Conservation (phyloP, 2,113 vertebrate genomes). For the Petroica traversi region DNA sequence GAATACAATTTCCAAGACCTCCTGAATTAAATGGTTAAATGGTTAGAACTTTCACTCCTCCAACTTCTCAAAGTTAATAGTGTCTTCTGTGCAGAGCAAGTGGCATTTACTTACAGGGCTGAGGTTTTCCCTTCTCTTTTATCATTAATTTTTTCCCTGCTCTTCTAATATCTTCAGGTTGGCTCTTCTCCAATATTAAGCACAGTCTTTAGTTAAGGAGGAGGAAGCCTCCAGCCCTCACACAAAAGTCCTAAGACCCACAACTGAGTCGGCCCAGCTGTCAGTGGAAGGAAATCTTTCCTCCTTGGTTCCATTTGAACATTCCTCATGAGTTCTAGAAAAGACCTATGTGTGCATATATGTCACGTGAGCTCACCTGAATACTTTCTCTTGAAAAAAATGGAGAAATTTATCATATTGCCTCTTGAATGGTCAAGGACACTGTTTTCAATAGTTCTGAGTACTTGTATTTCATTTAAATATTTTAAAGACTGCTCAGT, state of each 20-base stretch:
- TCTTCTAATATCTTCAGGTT: not conserved
- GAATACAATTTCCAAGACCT: not conserved
- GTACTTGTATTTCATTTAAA: not conserved
- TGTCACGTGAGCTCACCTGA: not conserved
- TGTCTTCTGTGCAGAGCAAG: not conserved
- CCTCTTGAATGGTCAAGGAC: not conserved
- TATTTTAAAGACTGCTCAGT: not conserved
- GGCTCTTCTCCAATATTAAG: not conserved
- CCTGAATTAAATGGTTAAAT: not conserved
- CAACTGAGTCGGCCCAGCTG: constrained; percentile 8
- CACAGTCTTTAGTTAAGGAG: not conserved
- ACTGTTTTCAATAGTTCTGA: not conserved
- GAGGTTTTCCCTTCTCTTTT: not conserved
- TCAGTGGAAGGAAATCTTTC: not conserved
- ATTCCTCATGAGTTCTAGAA: not conserved
- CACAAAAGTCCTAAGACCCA: not conserved
- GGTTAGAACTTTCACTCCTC: not conserved
- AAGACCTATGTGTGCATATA: not conserved
- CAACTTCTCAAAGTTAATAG: not conserved
- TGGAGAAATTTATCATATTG: not conserved
- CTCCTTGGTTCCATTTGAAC: not conserved
- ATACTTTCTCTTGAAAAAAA: not conserved
- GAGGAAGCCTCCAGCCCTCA: not conserved
- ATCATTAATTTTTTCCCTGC: not conserved
- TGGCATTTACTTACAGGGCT: not conserved